Evolutionary conservation across 2,113 vertebrate genomes (phyloP), one percentile per base, ranked within the genome.

Genomic region (Callorhinus ursinus): DNA sequence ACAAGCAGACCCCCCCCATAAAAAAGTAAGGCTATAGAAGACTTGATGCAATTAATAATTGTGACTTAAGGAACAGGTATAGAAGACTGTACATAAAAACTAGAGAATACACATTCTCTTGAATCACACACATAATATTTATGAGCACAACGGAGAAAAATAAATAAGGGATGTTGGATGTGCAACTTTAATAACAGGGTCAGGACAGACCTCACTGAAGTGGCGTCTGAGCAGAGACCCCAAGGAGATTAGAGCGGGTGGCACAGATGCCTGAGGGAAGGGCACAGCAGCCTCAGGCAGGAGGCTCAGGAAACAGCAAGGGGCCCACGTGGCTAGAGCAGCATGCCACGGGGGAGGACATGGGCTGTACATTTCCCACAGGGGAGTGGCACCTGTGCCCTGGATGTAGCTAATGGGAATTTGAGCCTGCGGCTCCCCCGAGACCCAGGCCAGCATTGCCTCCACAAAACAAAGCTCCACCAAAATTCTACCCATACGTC

Each of bases 321-420:
- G 13, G 28, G 26, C 65, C n/a, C 4, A 0, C 3, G 0, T 5
- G 3, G 51, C 24, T 55, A 61, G n/a, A 80, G 11, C 7, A 26
- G 46, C 63, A 55, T 9, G 6, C 42, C n/a, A 14, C 24, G 11
- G 65, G 5, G 33, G 65, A 72, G 42, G 55, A 4, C 1, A 1
- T 14, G 18, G n/a, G n/a, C 83, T 61, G 26, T 31, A 5, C 11
- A 1, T 31, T 36, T 33, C 26, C 12, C 65, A 24, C n/a, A 0
- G 79, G 53, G 5, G 1, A 65, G 77, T 5, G 42, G 7, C 2
- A 0, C 42, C 28, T 4, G 19, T 7, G 39, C 19, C 19, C 74
- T 8, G 10, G 36, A 11, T 4, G 2, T 0, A 9, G 39, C 19
- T 49, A 4, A 13, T 26, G 6, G 19, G 22, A 55, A 33, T 18